Evolutionary conservation across 2,113 vertebrate species (phyloP), one percentile per base, ranked within the genome.

Genomic region (Catharus bicknelli): DNA sequence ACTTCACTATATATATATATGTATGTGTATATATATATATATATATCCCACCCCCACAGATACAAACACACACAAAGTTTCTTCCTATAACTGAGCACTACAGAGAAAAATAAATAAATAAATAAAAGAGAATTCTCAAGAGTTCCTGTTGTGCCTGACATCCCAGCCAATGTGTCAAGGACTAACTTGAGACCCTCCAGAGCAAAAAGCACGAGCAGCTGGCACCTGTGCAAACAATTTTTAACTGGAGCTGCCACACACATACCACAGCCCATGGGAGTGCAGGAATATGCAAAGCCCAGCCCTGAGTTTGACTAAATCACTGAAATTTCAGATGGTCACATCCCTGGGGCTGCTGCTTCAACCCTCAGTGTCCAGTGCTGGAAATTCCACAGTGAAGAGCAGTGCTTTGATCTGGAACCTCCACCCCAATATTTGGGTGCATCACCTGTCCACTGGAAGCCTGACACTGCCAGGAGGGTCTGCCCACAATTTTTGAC

Each of bases 211-310:
- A 30, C 1, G 3, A 87, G 42, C 20, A 85, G n/a, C 59, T 83
- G 40, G 38, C 22, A 85, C 40, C 59, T 83, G 40, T 84, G 61
- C 69, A 70, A 94, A 89, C 32, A 79, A 11, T 29, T 76, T 91
- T 81, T 32, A 50, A 26, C 13, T 70, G 48, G 18, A 76, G 30
- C 38, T 88, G 61, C 66, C 58, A 59, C 69, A 58, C 17, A 63
- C 0, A 0, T 43, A 12, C 20, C 0, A 0, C 61, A 83, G 48
- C 40, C 25, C 19, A 5, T 19, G 43, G 55, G 47, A 80, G 55
- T 25, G 34, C 19, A 55, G 54, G 13, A 80, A 85, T 76, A 87
- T 22, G 29, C 34, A 14, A 59, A 94, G 30, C 20, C 38, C 66
- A 62, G 45, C 8, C 45, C 22, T 0, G 2, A 87, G 34, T 19